Evolutionary conservation across 2,797 vertebrate genomes (phyloP), one percentile per base, ranked within the genome.

Genomic region (Typhlichthys subterraneus): DNA sequence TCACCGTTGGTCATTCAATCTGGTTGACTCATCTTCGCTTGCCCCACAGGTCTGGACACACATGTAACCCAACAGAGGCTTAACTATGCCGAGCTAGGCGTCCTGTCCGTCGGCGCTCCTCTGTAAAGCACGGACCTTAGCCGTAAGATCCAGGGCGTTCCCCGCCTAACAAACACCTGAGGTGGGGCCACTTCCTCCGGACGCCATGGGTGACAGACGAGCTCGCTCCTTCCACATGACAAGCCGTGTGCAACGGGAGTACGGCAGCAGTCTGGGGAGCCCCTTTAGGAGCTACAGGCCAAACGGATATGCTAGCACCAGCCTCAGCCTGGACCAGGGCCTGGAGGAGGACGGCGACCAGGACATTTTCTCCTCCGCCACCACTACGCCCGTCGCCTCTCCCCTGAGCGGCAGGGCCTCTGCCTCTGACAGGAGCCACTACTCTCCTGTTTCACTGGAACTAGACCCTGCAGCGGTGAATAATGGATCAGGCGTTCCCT

Each of bases 401-500:
- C 81, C 70, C 81, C 12, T 53, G 2, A 58, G 66, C 45, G 55
- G 72, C 1, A 49, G 2, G 63, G 69, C 73, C 45, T 76, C 72
- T 46, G 53, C 33, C 4, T 53, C 66, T 67, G 87, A 79, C 59
- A 67, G 70, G 15, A 88, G 82, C 75, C 77, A 69, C 50, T 94
- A 91, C 80, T 94, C 91, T 87, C 89, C 93, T 3, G 92, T 95
- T 92, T 92, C 91, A 42, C 69, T 92, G 87, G 89, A 91, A 89
- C 79, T 87, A 45, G 93, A 93, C 67, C 83, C 83, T 17, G 7
- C 68, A 0, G 61, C 63, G 0, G 73, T 93, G 83, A 94, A 93
- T 86, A 93, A 94, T 73, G 93, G 89, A 90, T 91, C 93, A 7
- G 64, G 88, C 73, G 69, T 91, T 78, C 81, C 90, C 70, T 59